Percentiles rank a stretch among this genome's conserved stretches.
Evolutionary conservation across 2,888 invertebrate species (phyloP).

Genomic region (Platynereis dumerilii): DNA sequence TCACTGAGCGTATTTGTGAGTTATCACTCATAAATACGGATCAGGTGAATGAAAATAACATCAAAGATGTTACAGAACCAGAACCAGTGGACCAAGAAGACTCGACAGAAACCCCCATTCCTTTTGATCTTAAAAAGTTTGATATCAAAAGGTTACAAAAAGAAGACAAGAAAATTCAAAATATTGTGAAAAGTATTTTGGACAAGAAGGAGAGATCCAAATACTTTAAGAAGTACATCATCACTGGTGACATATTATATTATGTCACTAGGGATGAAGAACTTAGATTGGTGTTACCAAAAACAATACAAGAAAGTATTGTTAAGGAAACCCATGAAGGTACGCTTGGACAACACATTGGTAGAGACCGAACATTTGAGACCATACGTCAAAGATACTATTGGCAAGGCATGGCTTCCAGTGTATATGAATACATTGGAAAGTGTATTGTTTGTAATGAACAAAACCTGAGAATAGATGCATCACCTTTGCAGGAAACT

Average conservation of each 20-base stretch:
- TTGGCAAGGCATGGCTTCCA: background rate
- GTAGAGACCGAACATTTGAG: background rate
- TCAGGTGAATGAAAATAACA: no score
- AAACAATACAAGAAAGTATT: background rate
- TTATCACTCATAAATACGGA: no score
- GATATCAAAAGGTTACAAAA: background rate
- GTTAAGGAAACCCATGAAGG: background rate
- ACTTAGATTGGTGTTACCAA: background rate
- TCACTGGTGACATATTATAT: background rate
- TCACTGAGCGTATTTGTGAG: no score
- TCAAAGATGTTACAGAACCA: background rate
- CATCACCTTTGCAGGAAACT: background rate
- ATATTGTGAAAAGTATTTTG: background rate
- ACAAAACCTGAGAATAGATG: background rate
- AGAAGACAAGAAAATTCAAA: background rate
- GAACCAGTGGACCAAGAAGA: background rate
- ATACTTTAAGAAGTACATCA: background rate
- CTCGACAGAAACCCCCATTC: no score
- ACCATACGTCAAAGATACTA: background rate
- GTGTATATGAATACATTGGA: background rate
- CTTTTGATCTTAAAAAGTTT: no score
- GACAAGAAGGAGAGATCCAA: background rate
- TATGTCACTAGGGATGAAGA: background rate
- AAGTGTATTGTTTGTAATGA: background rate
- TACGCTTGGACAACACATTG: background rate